Conservation (phyloP, 1,140 invertebrate species). For the Cyclargus thomasi region DNA sequence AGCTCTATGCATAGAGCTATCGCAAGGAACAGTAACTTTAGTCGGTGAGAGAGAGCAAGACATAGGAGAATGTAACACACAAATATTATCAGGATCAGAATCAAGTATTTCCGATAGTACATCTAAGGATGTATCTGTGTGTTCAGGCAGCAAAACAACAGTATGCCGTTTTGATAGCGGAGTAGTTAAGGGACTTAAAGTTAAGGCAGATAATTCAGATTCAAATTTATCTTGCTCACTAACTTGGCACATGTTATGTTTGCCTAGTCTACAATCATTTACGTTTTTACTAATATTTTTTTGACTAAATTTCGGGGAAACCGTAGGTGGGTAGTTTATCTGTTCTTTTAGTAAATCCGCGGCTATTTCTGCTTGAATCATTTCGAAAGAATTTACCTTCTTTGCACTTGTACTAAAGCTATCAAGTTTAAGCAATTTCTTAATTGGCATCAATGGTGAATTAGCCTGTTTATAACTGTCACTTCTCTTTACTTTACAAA, state of each 20-base stretch:
- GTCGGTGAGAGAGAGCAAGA: slow-evolving; percentile 65
- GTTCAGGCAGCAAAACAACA: slow-evolving; percentile 50
- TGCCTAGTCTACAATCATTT: slow-evolving; percentile 48
- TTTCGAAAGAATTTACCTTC: slow-evolving; percentile 72
- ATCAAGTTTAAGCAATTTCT: slow-evolving; percentile 67
- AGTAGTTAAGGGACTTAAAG: slow-evolving; percentile 64
- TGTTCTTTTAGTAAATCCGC: slow-evolving; percentile 80
- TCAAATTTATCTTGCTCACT: slow-evolving; percentile 58
- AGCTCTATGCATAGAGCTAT: slow-evolving; percentile 73
- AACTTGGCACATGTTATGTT: slow-evolving; percentile 25
- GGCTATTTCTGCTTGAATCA: slow-evolving; percentile 77
- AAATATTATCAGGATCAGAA: slow-evolving; percentile 67
- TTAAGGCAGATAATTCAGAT: slow-evolving; percentile 53
- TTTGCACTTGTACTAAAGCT: slow-evolving; percentile 60
- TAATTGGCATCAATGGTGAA: slow-evolving; percentile 78
- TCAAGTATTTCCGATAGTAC: slow-evolving; percentile 65
- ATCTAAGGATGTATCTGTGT: slow-evolving; percentile 55
- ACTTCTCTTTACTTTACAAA: slow-evolving; percentile 83
- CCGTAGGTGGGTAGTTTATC: slow-evolving; percentile 82
- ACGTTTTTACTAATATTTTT: slow-evolving; percentile 39
- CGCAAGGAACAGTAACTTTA: slow-evolving; percentile 75
- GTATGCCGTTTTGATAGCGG: slow-evolving; percentile 61
- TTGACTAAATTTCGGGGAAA: slow-evolving; percentile 70
- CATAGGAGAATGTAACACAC: slow-evolving; percentile 54
- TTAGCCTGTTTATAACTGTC: slow-evolving; percentile 92